Evolutionary conservation across 2,797 vertebrate species (phyloP).

Genomic region (Periparus ater): DNA sequence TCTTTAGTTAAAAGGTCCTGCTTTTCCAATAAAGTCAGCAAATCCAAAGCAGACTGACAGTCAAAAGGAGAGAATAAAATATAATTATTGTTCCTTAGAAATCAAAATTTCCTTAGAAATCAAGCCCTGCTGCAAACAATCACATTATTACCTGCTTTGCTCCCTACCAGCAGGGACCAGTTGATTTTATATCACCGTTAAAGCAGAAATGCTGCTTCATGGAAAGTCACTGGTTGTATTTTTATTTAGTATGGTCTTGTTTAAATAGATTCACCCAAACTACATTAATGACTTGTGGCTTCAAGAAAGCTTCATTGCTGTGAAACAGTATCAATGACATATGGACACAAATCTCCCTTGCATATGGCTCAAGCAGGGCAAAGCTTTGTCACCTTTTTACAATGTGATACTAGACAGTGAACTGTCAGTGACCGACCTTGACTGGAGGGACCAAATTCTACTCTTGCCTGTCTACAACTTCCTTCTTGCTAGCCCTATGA

Average conservation of each 20-base stretch:
- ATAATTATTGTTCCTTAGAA: background rate
- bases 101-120: background rate
- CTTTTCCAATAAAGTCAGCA: conserved; percentile 84
- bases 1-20: conserved; percentile 64
- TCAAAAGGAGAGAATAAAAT: background rate
- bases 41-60: conserved; percentile 80
- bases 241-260: background rate
- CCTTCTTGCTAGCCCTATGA: background rate
- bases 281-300: background rate
- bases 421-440: background rate
- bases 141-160: background rate
- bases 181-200: background rate
- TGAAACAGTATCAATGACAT: background rate
- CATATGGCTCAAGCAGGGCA: background rate
- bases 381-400: background rate
- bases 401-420: background rate
- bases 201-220: background rate
- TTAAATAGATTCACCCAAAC: background rate
- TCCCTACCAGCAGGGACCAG: background rate
- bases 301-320: background rate
- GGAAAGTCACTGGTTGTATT: background rate
- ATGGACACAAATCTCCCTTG: background rate
- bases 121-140: background rate
- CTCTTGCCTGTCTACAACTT: background rate
- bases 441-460: background rate